A percentile compares a stretch with the other conserved stretches of the same genome.
Evolutionary conservation across 2,113 vertebrate genomes (phyloP).

Genomic region (Aphyosemion australe): DNA sequence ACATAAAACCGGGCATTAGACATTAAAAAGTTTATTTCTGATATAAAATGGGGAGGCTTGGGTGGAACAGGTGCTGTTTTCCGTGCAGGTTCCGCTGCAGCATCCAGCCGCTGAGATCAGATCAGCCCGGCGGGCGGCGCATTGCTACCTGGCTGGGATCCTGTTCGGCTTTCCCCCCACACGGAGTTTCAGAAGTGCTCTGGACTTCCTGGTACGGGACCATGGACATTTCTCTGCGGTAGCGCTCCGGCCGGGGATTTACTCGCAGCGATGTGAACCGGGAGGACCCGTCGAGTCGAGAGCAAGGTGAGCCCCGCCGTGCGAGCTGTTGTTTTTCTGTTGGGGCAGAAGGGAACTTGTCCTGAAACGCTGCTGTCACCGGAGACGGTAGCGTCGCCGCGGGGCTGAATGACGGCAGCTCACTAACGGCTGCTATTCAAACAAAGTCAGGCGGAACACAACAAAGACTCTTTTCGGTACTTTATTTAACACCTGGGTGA

Average conservation of each 20-base stretch:
- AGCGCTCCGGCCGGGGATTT: conserved; percentile 19
- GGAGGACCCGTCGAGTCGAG: conserved; percentile 39
- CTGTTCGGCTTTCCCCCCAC: conserved; percentile 57
- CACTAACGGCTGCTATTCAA: not conserved
- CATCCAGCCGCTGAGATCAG: conserved; percentile 43
- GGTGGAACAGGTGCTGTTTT: not conserved
- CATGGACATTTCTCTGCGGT: conserved; percentile 50
- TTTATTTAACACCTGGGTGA: not conserved
- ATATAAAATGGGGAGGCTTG: not conserved
- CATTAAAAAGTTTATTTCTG: too few relatives aligned
- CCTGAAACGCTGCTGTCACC: conserved; percentile 50
- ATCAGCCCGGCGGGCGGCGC: conserved; percentile 74
- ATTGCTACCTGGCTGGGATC: conserved; percentile 73
- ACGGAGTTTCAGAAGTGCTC: conserved; percentile 70
- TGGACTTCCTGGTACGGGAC: conserved; percentile 80
- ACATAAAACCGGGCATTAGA: too few relatives aligned
- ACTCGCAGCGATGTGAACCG: conserved; percentile 55
- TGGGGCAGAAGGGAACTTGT: conserved; percentile 38
- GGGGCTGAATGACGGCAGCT: conserved; percentile 55
- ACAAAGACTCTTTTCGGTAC: not conserved
- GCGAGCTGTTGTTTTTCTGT: conserved; percentile 1
- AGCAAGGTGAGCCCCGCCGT: conserved; percentile 67
- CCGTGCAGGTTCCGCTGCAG: conserved; percentile 38
- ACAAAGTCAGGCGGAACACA: conserved; percentile 28
- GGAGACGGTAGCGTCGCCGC: conserved; percentile 25